Evolutionary conservation across 1,140 invertebrate species (phyloP).

Genomic region (Penaeus japonicus): DNA sequence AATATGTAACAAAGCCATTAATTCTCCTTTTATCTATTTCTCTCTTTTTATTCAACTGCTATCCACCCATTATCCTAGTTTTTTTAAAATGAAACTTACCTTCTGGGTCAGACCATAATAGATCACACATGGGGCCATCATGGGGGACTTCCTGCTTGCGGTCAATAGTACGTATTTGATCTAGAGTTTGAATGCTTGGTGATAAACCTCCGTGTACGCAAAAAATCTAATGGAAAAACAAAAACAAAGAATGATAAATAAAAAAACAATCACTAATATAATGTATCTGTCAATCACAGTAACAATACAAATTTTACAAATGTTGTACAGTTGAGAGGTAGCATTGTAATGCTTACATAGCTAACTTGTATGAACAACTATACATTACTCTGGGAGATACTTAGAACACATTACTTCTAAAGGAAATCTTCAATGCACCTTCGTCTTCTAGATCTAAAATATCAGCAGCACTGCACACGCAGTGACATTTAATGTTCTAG

Average conservation of each 20-base stretch:
- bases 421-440: no score
- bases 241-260: conserved; percentile 26
- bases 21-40: background rate
- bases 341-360: no score
- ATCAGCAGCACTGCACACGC: no score
- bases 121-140: conserved; percentile 99
- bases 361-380: no score
- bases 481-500: no score
- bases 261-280: conserved; percentile 1
- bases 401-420: no score
- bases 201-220: conserved; percentile 99
- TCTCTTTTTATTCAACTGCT: background rate
- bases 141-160: conserved; percentile 99
- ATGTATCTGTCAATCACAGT: no score
- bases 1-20: background rate
- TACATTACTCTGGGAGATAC: no score
- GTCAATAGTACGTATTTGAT: conserved; percentile 98
- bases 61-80: background rate
- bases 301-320: no score
- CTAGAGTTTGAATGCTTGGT: conserved; percentile 97
- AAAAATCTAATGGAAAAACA: conserved; percentile 77
- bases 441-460: no score
- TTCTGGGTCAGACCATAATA: conserved; percentile 99
- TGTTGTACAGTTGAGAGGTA: no score
- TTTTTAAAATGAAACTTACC: conserved; percentile 61